Evolutionary conservation across 2,113 vertebrate genomes (phyloP).

Genomic region (Neoarius graeffei): DNA sequence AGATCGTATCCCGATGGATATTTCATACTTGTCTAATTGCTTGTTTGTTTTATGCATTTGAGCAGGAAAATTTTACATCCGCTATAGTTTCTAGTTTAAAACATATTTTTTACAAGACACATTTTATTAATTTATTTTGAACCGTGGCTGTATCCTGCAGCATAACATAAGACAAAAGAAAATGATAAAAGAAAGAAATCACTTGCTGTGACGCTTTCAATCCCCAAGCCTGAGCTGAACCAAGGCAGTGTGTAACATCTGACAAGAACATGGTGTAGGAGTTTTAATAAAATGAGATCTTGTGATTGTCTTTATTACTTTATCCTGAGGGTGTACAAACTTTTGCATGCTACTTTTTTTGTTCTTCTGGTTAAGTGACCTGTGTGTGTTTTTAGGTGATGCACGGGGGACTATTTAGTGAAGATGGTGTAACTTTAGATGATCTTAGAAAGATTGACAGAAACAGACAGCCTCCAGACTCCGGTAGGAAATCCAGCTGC

Average conservation of each 20-base stretch:
- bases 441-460: conserved; percentile 86
- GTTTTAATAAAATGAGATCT: not conserved
- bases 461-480: conserved; percentile 77
- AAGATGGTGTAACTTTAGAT: conserved; percentile 89
- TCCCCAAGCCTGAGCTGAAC: not conserved
- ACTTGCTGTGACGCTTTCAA: not conserved
- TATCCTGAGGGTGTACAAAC: not conserved
- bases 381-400: conserved; percentile 77
- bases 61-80: not conserved
- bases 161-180: not conserved
- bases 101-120: not conserved
- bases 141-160: not conserved
- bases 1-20: not conserved
- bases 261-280: not conserved
- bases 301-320: too few species aligned
- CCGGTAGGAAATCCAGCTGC: conserved; percentile 58
- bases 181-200: not conserved
- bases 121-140: not conserved
- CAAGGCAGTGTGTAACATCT: not conserved
- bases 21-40: too few species aligned
- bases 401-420: conserved; percentile 94
- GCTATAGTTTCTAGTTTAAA: not conserved
- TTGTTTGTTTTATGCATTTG: not conserved
- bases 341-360: not conserved
- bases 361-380: not conserved